These are phyloP conservation scores for Pseudomyrmex sp. DNA, from an alignment of 1,140 invertebrate genomes.

Conservation along the genomic window DNA sequence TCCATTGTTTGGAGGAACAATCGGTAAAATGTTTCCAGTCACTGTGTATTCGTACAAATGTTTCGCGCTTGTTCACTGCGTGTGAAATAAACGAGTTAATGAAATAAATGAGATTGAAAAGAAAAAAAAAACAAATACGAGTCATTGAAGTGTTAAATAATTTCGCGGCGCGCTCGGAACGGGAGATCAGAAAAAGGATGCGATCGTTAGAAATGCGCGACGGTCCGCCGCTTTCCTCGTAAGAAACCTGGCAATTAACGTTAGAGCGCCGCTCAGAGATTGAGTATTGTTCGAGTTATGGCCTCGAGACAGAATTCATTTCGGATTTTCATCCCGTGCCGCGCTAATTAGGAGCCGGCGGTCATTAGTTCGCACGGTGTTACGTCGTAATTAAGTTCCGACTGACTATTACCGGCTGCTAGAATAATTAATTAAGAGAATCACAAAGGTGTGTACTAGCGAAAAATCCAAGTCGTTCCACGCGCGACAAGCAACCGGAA, in stretches of 20 bases:
- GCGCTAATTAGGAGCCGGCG: conserved; percentile 60
- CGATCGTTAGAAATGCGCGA: background rate
- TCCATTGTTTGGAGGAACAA: no score
- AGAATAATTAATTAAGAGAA: conserved; percentile 62
- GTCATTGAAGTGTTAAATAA: no score
- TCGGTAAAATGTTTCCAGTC: no score
- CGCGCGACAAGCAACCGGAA: conserved; percentile 31
- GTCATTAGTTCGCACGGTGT: conserved; percentile 50
- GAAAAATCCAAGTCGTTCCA: conserved; percentile 14
- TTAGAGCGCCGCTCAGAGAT: background rate
- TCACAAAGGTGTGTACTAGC: background rate
- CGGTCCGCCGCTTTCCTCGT: background rate
- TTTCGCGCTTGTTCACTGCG: no score
- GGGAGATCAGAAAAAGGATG: no score
- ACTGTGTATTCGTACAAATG: no score
- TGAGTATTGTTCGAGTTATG: conserved; percentile 44
- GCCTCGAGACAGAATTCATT: conserved; percentile 19
- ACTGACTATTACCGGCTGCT: conserved; percentile 35
- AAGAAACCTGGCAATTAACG: conserved; percentile 57
- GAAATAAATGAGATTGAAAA: no score
- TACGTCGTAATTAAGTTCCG: conserved; percentile 54
- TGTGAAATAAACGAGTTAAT: no score
- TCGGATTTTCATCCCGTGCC: conserved; percentile 17
- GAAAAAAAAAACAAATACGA: no score
- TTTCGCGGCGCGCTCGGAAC: no score